Evolutionary conservation across 2,113 vertebrate species (phyloP), one percentile per base, ranked within the genome.

Genomic region (Hydrochoerus hydrochaeris): DNA sequence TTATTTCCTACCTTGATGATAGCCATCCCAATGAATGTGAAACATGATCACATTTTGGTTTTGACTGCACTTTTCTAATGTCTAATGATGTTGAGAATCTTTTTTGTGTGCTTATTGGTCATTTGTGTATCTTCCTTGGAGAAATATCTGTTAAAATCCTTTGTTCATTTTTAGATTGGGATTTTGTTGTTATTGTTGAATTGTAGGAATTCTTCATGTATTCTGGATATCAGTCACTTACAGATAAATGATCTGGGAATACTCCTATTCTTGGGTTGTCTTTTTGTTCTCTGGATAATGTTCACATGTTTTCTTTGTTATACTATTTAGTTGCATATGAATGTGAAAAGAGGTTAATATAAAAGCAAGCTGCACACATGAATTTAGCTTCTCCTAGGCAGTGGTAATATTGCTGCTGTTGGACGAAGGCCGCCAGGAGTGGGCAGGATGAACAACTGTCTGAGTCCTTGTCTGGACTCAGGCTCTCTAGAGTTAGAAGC

Each of bases 271-370:
- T 91, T 57, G 22, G 41, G 11, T 73, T 88, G 17, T 30, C 65
- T 95, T 82, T 92, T 88, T 49, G 83, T 69, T 77, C 63, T 93
- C 52, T 85, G 87, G 35, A 38, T 57, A 86, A 69, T 71, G 26
- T 85, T 92, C 71, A 58, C 73, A 41, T 63, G 5, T 73, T 95
- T 95, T 88, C 71, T 81, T 78, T 86, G 63, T 35, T 81, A 10
- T 60, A 44, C 26, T 58, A 10, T 32, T 69, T 85, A 85, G 24
- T 91, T 80, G 91, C 63, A 35, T 46, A n/a, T 85, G 63, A 75
- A 84, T 46, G 19, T n/a, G 46, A 84, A 88, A 71, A 46, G 20
- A 17, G 30, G 65, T 67, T 38, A 44, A 32, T 62, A 38, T 46
- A 38, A 84, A 94, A 67, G 6, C 9, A 69, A 52, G 1, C 7